Base-by-base conservation (phyloP, 1,140 invertebrate genomes). In the Brachionus rubens region DNA sequence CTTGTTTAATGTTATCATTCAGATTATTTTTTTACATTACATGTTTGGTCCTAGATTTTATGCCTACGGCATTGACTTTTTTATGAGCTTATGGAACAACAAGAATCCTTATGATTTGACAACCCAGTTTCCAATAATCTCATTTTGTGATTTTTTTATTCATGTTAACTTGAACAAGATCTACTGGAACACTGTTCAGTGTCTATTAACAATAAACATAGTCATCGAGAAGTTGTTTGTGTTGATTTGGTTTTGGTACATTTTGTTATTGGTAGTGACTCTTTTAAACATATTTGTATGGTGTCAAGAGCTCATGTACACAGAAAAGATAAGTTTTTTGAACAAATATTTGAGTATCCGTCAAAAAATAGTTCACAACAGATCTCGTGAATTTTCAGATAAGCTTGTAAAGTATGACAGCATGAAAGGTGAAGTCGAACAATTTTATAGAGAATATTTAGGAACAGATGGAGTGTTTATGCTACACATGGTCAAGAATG, bases 151-250 rank as follows among this genome's bases (percentile, higher is more conserved):
- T 48, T 72, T 50, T 54, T 72, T 50, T 41, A 48, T 72, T 26
- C 50, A 72, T 26, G 19, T 26, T 3, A 72, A 72, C 50, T 54
- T 72, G 10, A 33, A 41, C 28, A 36, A 54, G 30, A 72, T 72
- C 41, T 28, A 72, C n/a, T 48, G 30, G 43, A 50, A 72, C 16
- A 19, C 86, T 41, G 85, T 86, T 46, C 86, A 87, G 77, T 87
- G 86, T 79, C 85, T 86, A 21, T 85, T 87, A 30, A 86, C 86
- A 59, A 87, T 87, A 43, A 87, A 87, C 78, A 81, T 87, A 24
- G 87, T 87, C 80, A 87, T 87, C 78, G 86, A 87, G 78, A 87
- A 87, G 79, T 86, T 87, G 16, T 87, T 87, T 79, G 83, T 87
- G 68, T 86, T 87, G 77, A 79, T 87, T 33, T 87, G 87, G 86